Percentiles rank a stretch among this genome's conserved stretches.
Conservation (phyloP, 2,113 vertebrate genomes). For the Larimichthys polyactis region DNA sequence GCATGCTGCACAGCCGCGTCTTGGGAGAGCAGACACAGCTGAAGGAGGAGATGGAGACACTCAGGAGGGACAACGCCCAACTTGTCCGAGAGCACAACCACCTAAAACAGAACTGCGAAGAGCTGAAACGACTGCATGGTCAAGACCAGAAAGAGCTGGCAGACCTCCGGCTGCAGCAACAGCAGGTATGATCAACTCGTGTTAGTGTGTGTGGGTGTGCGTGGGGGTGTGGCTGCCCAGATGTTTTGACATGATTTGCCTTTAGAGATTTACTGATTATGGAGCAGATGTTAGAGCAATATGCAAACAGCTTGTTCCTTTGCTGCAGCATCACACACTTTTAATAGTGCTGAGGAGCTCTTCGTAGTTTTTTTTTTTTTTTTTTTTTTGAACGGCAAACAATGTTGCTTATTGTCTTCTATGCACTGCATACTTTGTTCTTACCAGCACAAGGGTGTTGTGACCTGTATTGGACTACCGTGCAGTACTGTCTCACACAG, state of each 20-base stretch:
- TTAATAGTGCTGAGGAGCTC: neutral
- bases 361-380: neutral
- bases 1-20: conserved; percentile 93
- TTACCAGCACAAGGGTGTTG: conserved; percentile 34
- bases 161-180: conserved; percentile 93
- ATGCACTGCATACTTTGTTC: conserved; percentile 34
- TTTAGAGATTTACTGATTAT: conserved; percentile 6
- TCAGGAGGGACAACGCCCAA: conserved; percentile 92
- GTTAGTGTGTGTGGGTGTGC: neutral
- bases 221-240: conserved; percentile 31
- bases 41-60: conserved; percentile 94
- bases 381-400: neutral
- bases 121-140: conserved; percentile 92
- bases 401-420: conserved; percentile 4
- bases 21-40: conserved; percentile 94
- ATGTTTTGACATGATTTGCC: conserved; percentile 28
- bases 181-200: conserved; percentile 86
- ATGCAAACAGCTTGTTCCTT: neutral
- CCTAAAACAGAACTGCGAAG: conserved; percentile 95
- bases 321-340: conserved; percentile 5
- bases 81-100: conserved; percentile 94
- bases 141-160: conserved; percentile 95
- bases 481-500: conserved; percentile 51
- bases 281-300: conserved; percentile 5
- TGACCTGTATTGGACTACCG: conserved; percentile 53